Evolutionary conservation across 2,888 invertebrate genomes (phyloP).

Genomic region (Acanthosoma haemorrhoidale): DNA sequence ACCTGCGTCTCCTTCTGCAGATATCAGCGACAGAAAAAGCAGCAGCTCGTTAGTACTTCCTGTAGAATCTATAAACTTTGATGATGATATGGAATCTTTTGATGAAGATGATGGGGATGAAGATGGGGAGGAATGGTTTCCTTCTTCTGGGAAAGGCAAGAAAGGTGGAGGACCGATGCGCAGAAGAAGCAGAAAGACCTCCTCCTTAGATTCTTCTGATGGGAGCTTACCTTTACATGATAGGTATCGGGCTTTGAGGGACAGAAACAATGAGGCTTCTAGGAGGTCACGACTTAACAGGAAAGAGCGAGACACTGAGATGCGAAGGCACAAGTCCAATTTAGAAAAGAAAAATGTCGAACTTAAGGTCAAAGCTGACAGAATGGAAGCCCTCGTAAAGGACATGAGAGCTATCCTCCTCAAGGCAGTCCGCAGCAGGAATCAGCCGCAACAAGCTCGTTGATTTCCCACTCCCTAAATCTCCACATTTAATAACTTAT

Average conservation of each 20-base stretch:
- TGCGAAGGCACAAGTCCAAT: constrained; percentile 52
- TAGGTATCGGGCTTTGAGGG: constrained; percentile 63
- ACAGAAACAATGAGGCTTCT: constrained; percentile 75
- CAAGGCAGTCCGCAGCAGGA: constrained; percentile 25
- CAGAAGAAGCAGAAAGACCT: neutral
- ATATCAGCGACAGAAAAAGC: neutral
- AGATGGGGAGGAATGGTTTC: constrained; percentile 24
- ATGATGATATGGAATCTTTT: neutral
- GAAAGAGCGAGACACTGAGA: constrained; percentile 56
- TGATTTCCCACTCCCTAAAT: neutral
- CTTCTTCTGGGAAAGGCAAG: neutral
- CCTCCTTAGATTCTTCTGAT: neutral
- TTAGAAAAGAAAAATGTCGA: constrained; percentile 60
- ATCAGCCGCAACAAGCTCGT: neutral
- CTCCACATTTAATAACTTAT: constrained; percentile 10
- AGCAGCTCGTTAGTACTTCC: neutral
- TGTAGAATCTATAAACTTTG: neutral
- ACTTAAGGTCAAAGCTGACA: constrained; percentile 59
- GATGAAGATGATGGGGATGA: constrained; percentile 17
- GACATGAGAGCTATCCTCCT: constrained; percentile 32
- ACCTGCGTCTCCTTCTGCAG: neutral
- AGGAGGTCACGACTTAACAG: constrained; percentile 67
- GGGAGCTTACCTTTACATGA: constrained; percentile 29
- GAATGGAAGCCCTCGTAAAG: constrained; percentile 62
- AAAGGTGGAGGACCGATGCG: neutral